phyloP scores from a whole-genome alignment of 2,797 vertebrate genomes.

The Limosa lapponica region DNA sequence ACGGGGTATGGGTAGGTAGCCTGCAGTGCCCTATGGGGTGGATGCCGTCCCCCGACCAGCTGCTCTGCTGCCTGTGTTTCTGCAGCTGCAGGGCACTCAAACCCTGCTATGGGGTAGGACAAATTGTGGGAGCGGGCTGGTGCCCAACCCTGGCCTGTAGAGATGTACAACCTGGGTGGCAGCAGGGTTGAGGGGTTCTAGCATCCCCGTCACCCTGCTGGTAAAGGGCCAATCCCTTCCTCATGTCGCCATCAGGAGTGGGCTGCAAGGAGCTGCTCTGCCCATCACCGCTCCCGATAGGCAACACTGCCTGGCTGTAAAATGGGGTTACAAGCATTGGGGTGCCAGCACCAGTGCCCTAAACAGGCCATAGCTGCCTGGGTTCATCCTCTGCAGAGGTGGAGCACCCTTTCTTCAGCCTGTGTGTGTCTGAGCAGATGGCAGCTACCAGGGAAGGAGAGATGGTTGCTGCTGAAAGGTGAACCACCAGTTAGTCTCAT shows the following conservation, averaged over 20 bases:
- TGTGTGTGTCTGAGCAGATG: fast-evolving
- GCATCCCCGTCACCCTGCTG: fast-evolving
- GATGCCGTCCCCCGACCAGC: fast-evolving
- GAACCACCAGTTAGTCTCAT: fast-evolving
- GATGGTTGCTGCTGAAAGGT: neutral
- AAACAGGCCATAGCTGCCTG: neutral
- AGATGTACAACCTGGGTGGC: fast-evolving
- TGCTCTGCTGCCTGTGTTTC: fast-evolving
- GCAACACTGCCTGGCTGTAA: neutral
- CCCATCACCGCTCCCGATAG: fast-evolving
- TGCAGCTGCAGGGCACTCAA: neutral
- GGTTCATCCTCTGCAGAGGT: neutral
- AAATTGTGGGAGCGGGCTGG: fast-evolving
- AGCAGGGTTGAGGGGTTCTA: neutral
- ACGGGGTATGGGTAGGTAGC: neutral
- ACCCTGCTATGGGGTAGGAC: fast-evolving
- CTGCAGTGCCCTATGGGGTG: fast-evolving
- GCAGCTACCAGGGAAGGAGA: neutral
- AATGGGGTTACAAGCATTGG: fast-evolving
- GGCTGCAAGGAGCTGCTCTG: neutral
- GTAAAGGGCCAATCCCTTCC: neutral
- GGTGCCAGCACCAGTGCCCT: fast-evolving
- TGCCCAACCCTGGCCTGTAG: neutral
- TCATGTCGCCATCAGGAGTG: fast-evolving
- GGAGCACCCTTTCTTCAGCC: neutral